Evolutionary conservation across 2,797 vertebrate genomes (phyloP).

Genomic region (Tangara arthus): DNA sequence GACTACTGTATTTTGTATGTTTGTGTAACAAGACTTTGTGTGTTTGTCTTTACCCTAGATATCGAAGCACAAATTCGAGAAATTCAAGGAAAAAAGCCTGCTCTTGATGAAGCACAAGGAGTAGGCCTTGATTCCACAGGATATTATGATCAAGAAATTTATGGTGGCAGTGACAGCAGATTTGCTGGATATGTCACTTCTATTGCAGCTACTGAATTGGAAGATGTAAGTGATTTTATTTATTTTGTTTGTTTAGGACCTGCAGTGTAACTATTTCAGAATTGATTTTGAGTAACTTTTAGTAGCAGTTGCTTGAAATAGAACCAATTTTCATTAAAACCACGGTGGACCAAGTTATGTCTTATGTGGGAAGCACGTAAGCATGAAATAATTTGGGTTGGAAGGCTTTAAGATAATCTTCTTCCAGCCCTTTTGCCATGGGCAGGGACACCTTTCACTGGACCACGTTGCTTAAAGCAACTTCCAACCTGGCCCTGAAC

Average conservation of each 20-base stretch:
- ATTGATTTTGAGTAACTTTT: neutral
- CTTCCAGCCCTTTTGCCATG: neutral
- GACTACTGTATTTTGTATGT: neutral
- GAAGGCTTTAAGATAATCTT: neutral
- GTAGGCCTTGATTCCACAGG: constrained; percentile 97
- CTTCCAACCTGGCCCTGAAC: fast-evolving
- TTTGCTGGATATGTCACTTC: constrained; percentile 98
- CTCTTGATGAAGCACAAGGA: constrained; percentile 90
- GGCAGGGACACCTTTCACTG: neutral
- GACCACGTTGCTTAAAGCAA: neutral
- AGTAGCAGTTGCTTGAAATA: neutral
- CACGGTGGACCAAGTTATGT: neutral
- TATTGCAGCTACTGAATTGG: constrained; percentile 96
- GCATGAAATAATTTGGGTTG: neutral
- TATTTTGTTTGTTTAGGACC: neutral
- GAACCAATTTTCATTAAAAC: neutral
- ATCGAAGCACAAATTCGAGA: constrained; percentile 98
- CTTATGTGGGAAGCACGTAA: neutral
- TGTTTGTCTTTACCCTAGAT: constrained; percentile 69
- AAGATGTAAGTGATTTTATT: constrained; percentile 85
- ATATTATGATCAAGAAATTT: constrained; percentile 97
- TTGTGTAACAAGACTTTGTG: neutral
- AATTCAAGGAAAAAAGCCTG: constrained; percentile 96
- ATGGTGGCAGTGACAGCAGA: constrained; percentile 95
- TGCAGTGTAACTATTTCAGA: neutral